A percentile compares a stretch with the other conserved stretches of the same genome.
These are phyloP conservation scores for Scolopax rusticola DNA, from an alignment of 2,797 vertebrate species.

Conservation along the genomic window DNA sequence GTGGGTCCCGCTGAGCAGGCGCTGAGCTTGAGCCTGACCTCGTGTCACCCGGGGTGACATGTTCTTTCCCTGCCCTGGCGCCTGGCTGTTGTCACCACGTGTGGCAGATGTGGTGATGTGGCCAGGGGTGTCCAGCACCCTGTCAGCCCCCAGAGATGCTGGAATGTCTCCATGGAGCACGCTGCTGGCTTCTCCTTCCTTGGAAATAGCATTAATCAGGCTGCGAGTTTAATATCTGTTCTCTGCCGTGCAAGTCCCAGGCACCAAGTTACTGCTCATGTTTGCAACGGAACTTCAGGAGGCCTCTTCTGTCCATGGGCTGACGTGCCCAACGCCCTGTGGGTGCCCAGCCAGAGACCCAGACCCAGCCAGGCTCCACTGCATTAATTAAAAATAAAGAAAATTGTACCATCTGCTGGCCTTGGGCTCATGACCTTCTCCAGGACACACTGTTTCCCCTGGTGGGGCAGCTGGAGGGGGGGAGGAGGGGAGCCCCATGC, in stretches of 20 bases:
- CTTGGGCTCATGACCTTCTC: background rate
- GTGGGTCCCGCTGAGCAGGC: background rate
- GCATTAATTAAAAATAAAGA: background rate
- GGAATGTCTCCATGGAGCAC: background rate
- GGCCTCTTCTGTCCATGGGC: background rate
- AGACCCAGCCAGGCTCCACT: background rate
- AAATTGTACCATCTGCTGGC: background rate
- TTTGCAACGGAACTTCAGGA: background rate
- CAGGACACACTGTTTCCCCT: background rate
- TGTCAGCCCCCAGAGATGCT: accelerated
- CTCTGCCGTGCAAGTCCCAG: background rate
- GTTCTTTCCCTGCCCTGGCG: background rate
- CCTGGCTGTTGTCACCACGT: background rate
- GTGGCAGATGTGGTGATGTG: accelerated
- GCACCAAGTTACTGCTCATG: background rate
- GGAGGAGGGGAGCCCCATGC: background rate
- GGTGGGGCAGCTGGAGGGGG: accelerated
- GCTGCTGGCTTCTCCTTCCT: slow-evolving; percentile 4
- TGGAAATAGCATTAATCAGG: background rate
- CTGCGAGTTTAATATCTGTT: background rate
- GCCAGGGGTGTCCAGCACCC: background rate
- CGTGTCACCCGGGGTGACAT: background rate
- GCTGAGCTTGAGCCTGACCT: background rate
- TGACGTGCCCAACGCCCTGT: background rate
- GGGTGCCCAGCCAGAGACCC: background rate